phyloP scores from a whole-genome alignment of 2,888 invertebrate genomes.

The Isoperla grammatica region DNA sequence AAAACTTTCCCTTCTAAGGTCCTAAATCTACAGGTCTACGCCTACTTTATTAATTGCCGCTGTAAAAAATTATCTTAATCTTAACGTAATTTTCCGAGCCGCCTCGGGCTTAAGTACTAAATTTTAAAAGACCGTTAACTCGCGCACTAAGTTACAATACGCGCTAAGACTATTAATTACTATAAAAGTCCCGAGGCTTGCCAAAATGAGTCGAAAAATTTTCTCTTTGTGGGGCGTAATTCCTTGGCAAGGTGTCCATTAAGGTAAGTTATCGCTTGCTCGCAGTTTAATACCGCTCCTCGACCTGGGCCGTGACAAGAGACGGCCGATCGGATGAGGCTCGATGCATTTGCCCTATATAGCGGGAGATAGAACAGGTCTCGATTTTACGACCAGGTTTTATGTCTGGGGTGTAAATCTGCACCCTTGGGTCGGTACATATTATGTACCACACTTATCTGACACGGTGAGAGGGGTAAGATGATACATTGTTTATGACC shows the following conservation, averaged over 20 bases:
- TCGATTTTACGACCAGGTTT: slow-evolving; percentile 7
- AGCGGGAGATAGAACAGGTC: slow-evolving; percentile 3
- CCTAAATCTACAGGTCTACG: no score
- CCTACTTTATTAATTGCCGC: no score
- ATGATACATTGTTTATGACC: no score
- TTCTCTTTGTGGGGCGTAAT: slow-evolving; percentile 9
- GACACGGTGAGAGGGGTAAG: no score
- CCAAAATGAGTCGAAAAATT: not conserved
- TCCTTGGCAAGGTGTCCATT: slow-evolving; percentile 7
- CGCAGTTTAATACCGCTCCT: slow-evolving; percentile 1
- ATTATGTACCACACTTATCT: no score
- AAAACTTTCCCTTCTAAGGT: no score
- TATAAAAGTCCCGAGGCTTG: slow-evolving; percentile 1
- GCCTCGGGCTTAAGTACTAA: not conserved
- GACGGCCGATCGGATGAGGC: not conserved
- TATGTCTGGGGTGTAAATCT: slow-evolving; percentile 3
- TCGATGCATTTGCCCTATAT: not conserved
- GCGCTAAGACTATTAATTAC: not conserved
- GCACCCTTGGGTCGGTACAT: no score
- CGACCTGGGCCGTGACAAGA: not conserved
- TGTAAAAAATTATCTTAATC: no score
- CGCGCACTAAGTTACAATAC: not conserved
- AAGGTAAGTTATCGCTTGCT: slow-evolving; percentile 9
- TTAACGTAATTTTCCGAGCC: not conserved
- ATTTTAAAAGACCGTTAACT: not conserved